A percentile compares a stretch with the other conserved stretches of the same genome.
These are phyloP conservation scores for Tipula helvola DNA, from an alignment of 2,888 invertebrate genomes.

Conservation along the genomic window DNA sequence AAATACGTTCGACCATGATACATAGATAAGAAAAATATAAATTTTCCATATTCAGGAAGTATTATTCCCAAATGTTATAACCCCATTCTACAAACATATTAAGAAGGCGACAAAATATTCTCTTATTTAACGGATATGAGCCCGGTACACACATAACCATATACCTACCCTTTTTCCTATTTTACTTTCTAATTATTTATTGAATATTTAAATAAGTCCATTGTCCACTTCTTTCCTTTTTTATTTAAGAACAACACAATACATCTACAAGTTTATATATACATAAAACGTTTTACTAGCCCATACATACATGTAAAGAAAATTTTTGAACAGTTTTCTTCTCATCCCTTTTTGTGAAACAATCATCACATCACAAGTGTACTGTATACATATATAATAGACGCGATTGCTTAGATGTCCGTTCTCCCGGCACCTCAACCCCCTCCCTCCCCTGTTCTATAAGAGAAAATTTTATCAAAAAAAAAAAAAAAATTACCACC, in stretches of 20 bases:
- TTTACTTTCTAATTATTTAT: neutral
- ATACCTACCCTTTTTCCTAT: neutral
- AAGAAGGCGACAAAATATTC: neutral
- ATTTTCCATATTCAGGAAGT: neutral
- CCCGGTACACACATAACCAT: neutral
- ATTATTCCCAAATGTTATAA: neutral
- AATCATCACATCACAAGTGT: constrained; percentile 4
- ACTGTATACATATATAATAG: neutral
- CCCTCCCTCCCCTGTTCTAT: neutral
- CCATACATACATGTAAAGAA: neutral
- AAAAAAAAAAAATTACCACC: neutral
- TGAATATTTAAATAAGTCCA: constrained; percentile 4
- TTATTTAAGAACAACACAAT: neutral
- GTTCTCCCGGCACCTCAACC: neutral
- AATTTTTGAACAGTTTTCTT: neutral
- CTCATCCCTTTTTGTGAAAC: neutral
- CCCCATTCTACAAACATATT: neutral
- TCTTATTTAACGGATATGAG: neutral
- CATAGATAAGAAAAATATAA: neutral
- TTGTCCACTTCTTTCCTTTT: neutral
- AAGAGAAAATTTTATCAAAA: neutral
- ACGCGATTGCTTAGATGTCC: constrained; percentile 4
- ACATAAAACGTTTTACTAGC: neutral
- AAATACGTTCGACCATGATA: neutral
- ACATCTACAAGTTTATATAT: neutral